Base-by-base conservation (phyloP, 37 sponge, comb jelly and placozoan species). In the Ianthella basta region DNA sequence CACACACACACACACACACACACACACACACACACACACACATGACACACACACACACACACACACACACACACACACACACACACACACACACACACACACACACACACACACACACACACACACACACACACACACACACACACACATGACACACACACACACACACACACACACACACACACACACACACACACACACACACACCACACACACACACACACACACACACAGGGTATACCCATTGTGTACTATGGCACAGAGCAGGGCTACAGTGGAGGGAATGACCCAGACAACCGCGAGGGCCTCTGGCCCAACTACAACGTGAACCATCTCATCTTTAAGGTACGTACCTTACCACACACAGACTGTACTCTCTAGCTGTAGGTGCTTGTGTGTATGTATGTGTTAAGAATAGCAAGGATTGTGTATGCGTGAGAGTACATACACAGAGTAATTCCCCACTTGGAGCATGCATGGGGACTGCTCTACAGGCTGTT, bases 241-340 rank as follows among this genome's bases (percentile, higher is more conserved):
- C 94, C 94, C 21, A 94, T 94, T 14, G 83, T 94, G 13, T 94
- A 94, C 65, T 94, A 94, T 57, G 94, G 94, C 32, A 94, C 91
- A 18, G 94, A 94, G 73, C 94, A 94, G 57, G 91, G 74, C 1
- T 94, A 84, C 60, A 56, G 54, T 75, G 94, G 94, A 50, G 35
- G 60, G 15, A 82, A 59, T n/a, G 91, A 91, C 66, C 91, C 91
- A 29, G 16, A 82, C 0, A 85, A 91, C 61, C 56, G 94, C 27
- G 91, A 91, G 75, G 59, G 86, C 18, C 60, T 94, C 59, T 94
- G 88, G 87, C 91, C 91, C 4, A 23, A 94, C 63, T 94, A 85
- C 80, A 79, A 94, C 54, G 80, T 70, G 2, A 74, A 75, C 44
- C 69, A 77, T 80, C 67, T 67, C 16, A 72, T 94, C 24, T 94